Evolutionary conservation across 92 coral and sea anemone species (phyloP).

Genomic region (Epizoanthus ramosus): DNA sequence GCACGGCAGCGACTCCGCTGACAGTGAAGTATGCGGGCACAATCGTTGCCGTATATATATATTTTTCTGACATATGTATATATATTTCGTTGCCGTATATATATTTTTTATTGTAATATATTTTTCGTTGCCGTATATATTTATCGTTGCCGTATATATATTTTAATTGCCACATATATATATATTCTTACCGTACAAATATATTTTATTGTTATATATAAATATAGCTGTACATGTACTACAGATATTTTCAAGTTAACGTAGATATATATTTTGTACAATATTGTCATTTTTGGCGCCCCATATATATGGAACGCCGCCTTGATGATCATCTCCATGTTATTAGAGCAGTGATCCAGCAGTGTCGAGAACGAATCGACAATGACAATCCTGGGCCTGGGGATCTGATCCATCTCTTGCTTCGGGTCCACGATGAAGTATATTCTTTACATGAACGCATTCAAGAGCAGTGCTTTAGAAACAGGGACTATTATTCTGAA

Average conservation of each 20-base stretch:
- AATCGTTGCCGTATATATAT: not conserved
- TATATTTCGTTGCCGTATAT: not conserved
- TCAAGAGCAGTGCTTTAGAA: not conserved
- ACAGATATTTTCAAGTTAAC: too few relatives aligned
- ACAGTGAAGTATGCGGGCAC: not conserved
- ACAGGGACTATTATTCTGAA: slow-evolving; percentile 15
- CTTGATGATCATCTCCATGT: slow-evolving; percentile 21
- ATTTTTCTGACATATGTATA: not conserved
- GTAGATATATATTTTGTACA: too few relatives aligned
- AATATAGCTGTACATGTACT: too few relatives aligned
- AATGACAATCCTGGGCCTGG: too few relatives aligned
- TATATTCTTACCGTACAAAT: too few relatives aligned
- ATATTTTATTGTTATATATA: too few relatives aligned
- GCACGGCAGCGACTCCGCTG: not conserved
- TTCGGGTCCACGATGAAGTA: not conserved
- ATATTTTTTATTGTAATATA: not conserved
- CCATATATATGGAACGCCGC: slow-evolving; percentile 11
- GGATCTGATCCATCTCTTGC: slow-evolving; percentile 24
- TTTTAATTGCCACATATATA: not conserved
- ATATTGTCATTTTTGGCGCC: too few relatives aligned
- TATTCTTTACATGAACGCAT: not conserved
- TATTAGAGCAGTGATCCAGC: slow-evolving; percentile 16
- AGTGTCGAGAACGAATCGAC: too few relatives aligned
- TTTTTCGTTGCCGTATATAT: too few relatives aligned
- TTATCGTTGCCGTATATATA: too few relatives aligned